These are phyloP conservation scores for Campylomormyrus tamandua DNA, from an alignment of 2,113 vertebrate genomes.

Conservation along the genomic window DNA sequence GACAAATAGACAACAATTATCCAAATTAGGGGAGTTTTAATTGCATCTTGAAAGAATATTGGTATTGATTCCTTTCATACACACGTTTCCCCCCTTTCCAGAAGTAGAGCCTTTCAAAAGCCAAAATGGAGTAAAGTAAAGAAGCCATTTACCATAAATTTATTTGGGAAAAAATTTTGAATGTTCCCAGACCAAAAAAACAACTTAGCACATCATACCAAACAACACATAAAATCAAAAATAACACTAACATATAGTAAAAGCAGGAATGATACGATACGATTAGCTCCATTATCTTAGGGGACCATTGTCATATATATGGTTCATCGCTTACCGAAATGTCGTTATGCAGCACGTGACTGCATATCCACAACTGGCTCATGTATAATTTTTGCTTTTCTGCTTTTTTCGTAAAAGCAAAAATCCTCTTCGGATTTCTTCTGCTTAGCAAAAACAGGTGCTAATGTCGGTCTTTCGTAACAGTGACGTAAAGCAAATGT, in stretches of 20 bases:
- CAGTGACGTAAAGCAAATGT: not conserved
- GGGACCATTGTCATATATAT: not conserved
- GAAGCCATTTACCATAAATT: not conserved
- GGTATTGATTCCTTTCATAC: not conserved
- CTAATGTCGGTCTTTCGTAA: not conserved
- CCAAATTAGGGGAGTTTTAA: not conserved
- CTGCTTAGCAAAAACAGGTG: not conserved
- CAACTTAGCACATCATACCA: not conserved
- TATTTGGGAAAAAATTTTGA: not conserved
- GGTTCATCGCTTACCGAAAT: not conserved
- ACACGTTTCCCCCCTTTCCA: not conserved
- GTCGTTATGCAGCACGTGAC: not conserved
- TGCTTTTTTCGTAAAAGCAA: not conserved
- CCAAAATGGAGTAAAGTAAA: not conserved
- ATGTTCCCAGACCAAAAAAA: not conserved
- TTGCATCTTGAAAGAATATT: not conserved
- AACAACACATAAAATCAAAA: not conserved
- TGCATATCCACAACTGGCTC: not conserved
- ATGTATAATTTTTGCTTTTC: not conserved
- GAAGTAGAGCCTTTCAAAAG: not conserved
- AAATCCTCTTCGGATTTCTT: not conserved
- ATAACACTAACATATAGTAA: not conserved
- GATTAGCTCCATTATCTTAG: not conserved
- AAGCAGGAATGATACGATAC: not conserved
- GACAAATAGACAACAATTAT: not conserved